phyloP scores from a whole-genome alignment of 2,113 vertebrate genomes.

The Chloropsis cyanopogon region DNA sequence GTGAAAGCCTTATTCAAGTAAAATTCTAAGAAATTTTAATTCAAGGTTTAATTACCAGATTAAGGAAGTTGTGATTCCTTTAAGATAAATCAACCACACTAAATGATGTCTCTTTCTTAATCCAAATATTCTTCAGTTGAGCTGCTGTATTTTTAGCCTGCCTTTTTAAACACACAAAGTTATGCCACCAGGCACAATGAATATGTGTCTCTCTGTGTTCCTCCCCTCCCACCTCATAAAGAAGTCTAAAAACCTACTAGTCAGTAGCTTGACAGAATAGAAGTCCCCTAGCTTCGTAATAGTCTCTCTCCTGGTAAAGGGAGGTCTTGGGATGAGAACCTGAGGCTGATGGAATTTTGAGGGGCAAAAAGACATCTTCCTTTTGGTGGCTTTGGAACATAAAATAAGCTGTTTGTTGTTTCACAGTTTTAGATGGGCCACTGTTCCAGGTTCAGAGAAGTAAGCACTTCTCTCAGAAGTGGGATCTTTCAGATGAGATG shows the following conservation, averaged over 20 bases:
- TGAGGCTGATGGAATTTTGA: neutral
- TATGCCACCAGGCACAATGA: neutral
- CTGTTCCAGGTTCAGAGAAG: neutral
- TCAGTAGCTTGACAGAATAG: neutral
- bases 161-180: neutral
- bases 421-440: neutral
- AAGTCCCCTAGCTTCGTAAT: neutral
- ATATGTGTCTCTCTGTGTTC: neutral
- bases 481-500: neutral
- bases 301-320: neutral
- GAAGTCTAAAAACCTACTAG: neutral
- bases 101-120: neutral
- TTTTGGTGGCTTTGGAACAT: neutral
- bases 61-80: neutral
- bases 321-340: neutral
- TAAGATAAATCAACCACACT: neutral
- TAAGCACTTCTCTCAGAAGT: neutral
- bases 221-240: neutral
- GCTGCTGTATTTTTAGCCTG: neutral
- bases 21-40: neutral
- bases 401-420: neutral
- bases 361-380: neutral
- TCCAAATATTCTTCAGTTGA: neutral
- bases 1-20: neutral
- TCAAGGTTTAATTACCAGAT: neutral